A percentile compares a stretch with the other conserved stretches of the same genome.
phyloP scores from a whole-genome alignment of 2,888 invertebrate genomes.

The Hydroisotoma schaefferi region DNA sequence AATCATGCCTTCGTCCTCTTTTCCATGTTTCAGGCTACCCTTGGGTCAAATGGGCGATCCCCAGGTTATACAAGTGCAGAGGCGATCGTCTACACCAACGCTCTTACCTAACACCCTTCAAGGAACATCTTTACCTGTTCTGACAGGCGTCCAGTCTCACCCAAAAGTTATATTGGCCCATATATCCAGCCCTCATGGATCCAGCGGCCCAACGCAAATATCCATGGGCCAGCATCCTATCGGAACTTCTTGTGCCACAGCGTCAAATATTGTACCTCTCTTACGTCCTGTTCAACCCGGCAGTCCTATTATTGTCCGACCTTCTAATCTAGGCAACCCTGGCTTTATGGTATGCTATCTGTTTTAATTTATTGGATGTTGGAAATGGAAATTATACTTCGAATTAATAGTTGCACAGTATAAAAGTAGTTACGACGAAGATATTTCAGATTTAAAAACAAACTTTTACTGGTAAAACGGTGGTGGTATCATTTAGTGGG shows the following conservation, averaged over 20 bases:
- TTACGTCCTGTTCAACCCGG: conserved; percentile 47
- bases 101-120: conserved; percentile 33
- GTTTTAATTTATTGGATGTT: no score
- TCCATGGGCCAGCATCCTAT: conserved; percentile 18
- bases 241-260: conserved; percentile 12
- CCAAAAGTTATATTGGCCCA: conserved; percentile 48
- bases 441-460: no score
- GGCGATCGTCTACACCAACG: conserved; percentile 41
- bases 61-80: conserved; percentile 35
- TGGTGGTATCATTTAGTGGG: no score
- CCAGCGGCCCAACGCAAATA: conserved; percentile 26
- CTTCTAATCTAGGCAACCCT: conserved; percentile 12
- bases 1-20: no score
- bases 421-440: no score
- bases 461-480: no score
- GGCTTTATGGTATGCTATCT: no score
- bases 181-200: conserved; percentile 33
- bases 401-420: no score
- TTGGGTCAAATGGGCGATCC: conserved; percentile 11
- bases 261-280: conserved; percentile 29
- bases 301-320: conserved; percentile 45
- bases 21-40: conserved; percentile 7
- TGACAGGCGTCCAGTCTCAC: conserved; percentile 40
- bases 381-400: no score
- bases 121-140: conserved; percentile 24